Percentiles rank a stretch among this genome's conserved stretches.
Evolutionary conservation across 2,797 vertebrate genomes (phyloP).

Genomic region (Trichosurus vulpecula): DNA sequence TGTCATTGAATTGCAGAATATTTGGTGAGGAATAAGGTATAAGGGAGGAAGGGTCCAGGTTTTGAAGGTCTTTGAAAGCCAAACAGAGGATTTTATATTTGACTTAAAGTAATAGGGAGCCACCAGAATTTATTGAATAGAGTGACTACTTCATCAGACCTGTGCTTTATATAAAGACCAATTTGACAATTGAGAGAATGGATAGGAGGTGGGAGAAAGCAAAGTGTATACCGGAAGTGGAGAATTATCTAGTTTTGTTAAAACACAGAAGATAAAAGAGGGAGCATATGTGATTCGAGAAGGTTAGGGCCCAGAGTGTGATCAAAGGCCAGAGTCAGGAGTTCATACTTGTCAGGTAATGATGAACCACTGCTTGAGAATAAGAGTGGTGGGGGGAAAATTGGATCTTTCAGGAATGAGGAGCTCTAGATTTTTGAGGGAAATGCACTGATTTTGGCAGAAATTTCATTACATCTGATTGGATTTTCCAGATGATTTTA

Average conservation of each 20-base stretch:
- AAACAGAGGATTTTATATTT: not conserved
- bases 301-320: not conserved
- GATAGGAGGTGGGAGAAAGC: not conserved
- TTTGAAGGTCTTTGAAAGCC: not conserved
- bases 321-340: not conserved
- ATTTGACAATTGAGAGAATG: not conserved
- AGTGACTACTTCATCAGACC: not conserved
- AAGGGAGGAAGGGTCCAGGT: not conserved
- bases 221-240: not conserved
- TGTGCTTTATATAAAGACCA: not conserved
- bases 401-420: not conserved
- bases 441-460: not conserved
- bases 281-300: not conserved
- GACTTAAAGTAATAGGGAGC: not conserved
- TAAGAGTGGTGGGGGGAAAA: not conserved
- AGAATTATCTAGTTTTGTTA: not conserved
- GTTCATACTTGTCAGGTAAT: not conserved
- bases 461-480: not conserved
- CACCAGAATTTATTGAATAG: not conserved
- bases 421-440: not conserved
- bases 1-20: not conserved
- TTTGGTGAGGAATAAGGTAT: not conserved
- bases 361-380: not conserved
- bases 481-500: not conserved
- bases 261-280: not conserved